phyloP scores from a whole-genome alignment of 23 tunicate species.

The Styela plicata region DNA sequence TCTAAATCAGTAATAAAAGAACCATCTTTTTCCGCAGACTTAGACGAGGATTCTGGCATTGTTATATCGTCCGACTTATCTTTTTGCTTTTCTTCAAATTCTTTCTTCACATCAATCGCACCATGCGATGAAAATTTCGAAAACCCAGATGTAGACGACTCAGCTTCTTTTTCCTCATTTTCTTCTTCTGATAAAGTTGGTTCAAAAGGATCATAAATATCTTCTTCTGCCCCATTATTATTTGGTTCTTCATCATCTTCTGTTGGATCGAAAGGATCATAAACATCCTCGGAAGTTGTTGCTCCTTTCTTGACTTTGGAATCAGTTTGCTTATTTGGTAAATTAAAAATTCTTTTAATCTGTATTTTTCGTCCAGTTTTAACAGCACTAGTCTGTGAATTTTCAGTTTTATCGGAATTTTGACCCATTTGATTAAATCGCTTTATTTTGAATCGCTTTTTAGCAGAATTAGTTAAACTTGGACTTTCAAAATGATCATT shows the following conservation, averaged over 20 bases:
- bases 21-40: background rate
- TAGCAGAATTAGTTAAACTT: background rate
- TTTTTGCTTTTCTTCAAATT: background rate
- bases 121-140: background rate
- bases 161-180: constrained; percentile 10
- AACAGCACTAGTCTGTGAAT: background rate
- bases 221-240: constrained; percentile 13
- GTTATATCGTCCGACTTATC: background rate
- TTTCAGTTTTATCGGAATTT: background rate
- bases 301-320: background rate
- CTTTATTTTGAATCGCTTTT: background rate
- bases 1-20: background rate
- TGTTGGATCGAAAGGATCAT: constrained; percentile 53
- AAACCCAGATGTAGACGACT: background rate
- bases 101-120: background rate
- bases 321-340: constrained; percentile 28
- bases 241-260: constrained; percentile 26
- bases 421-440: background rate
- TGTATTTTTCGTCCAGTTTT: constrained; percentile 38
- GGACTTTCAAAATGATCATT: background rate
- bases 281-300: constrained; percentile 15
- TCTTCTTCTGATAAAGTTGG: constrained; percentile 86
- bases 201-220: constrained; percentile 79
- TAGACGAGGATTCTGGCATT: background rate
- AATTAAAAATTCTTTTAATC: constrained; percentile 51